Evolutionary conservation across 2,888 invertebrate species (phyloP).

Genomic region (Drosophila borborema): DNA sequence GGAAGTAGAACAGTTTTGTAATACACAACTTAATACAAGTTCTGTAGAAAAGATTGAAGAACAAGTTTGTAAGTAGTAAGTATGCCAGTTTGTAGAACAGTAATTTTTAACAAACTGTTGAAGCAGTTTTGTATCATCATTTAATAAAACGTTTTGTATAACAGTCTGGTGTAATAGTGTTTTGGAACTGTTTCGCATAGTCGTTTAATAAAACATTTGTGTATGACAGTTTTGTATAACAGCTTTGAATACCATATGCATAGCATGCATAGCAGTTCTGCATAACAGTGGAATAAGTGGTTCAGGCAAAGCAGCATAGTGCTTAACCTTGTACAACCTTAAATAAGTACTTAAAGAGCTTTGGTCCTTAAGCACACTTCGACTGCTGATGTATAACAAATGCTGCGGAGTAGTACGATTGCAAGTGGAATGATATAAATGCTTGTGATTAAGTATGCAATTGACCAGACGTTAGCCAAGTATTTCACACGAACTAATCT

Average conservation of each 20-base stretch:
- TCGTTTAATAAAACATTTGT: neutral
- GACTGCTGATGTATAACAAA: neutral
- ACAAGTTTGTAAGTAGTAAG: no score
- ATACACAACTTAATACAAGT: neutral
- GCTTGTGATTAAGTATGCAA: neutral
- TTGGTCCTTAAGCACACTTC: no score
- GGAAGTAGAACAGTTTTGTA: neutral
- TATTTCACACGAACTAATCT: neutral
- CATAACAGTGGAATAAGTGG: neutral
- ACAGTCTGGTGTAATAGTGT: neutral
- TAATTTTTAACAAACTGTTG: neutral
- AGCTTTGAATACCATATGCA: neutral
- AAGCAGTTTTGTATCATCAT: neutral
- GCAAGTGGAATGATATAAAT: neutral
- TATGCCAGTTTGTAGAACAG: neutral
- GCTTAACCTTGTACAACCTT: neutral
- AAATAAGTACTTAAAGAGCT: neutral
- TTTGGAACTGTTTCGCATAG: neutral
- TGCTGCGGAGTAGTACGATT: neutral
- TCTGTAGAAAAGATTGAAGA: no score
- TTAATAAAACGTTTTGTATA: neutral
- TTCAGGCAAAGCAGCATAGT: neutral
- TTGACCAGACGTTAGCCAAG: neutral
- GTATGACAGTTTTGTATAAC: neutral
- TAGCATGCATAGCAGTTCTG: no score